Evolutionary conservation across 2,888 invertebrate species (phyloP), one percentile per base, ranked within the genome.

Genomic region (Drosophila kanekoi): DNA sequence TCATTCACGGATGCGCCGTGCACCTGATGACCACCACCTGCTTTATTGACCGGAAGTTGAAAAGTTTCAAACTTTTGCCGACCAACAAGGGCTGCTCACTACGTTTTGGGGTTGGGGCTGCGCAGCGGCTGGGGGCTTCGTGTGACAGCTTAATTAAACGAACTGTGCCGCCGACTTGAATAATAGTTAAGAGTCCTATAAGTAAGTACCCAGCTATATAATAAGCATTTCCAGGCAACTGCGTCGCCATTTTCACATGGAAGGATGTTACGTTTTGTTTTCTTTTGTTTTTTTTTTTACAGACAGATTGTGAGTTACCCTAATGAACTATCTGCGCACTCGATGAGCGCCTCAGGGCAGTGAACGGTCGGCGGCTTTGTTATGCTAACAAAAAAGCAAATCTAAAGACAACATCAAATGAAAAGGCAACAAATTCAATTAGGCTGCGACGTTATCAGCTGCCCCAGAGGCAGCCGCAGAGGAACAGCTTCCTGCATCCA

Each of bases 1-100:
- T 79, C 37, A 86, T 85, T 82, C 76, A 70, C 64, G 69, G 79
- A 83, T 82, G 80, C 84, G 64, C 75, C 76, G 75, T 79, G 82
- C 89, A 89, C 89, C 89, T 89, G 88, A 89, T 72, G 75, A 52
- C 79, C 90, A 90, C 89, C 90, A 90, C 89, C 90, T 90, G 91
- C 87, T 77, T 66, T 77, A 58, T 79, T 89, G 85, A 81, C 88
- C 89, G 88, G 84, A 90, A 89, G 90, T 87, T 89, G 77, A 87
- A 89, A 91, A 91, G 89, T 90, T 90, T 79, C 28, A 49, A 90
- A 90, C 82, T 87, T 89, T 86, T 70, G 60, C 63, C 47, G 48
- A 10, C 53, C 48, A 49, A 54, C 32, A 18, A 43, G 70, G 68
- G 72, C 37, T 64, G 62, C 18, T 41, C 18, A 10, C 9, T 16